A percentile compares a stretch with the other conserved stretches of the same genome.
Evolutionary conservation across 1,140 invertebrate genomes (phyloP).

Genomic region (Drosophila quadrilineata): DNA sequence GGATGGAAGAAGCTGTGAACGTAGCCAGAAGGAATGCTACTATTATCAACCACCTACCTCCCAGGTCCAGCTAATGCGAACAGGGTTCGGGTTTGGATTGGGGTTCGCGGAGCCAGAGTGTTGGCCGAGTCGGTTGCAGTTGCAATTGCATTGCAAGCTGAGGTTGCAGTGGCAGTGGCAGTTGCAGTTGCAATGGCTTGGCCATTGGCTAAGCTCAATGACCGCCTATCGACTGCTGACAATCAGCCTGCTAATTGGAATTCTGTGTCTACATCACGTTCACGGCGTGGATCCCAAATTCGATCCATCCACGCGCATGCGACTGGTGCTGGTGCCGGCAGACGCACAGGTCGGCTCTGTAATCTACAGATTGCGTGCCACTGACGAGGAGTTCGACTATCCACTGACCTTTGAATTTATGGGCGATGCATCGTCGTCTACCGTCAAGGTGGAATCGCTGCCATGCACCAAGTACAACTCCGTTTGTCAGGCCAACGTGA

Average conservation of each 20-base stretch:
- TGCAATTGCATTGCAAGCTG: too few relatives aligned
- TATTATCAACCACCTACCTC: constrained; percentile 66
- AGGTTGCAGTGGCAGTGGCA: constrained; percentile 21
- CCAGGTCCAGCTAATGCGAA: constrained; percentile 15
- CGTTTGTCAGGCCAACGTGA: constrained; percentile 91
- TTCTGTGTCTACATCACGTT: constrained; percentile 72
- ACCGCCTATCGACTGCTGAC: constrained; percentile 76
- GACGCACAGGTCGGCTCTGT: constrained; percentile 90
- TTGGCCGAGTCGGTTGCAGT: too few relatives aligned
- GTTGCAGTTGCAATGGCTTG: constrained; percentile 21
- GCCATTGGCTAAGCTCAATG: constrained; percentile 67
- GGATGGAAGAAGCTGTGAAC: constrained; percentile 35
- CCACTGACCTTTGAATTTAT: constrained; percentile 90
- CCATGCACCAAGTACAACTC: constrained; percentile 92
- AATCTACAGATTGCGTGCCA: constrained; percentile 92
- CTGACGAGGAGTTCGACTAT: constrained; percentile 93
- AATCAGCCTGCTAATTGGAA: constrained; percentile 77
- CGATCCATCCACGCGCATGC: constrained; percentile 90
- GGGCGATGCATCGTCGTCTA: constrained; percentile 86
- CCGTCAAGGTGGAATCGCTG: constrained; percentile 88
- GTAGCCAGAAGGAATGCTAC: constrained; percentile 61
- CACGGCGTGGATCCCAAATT: constrained; percentile 87
- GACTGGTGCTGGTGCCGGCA: constrained; percentile 89
- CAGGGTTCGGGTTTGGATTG: too few relatives aligned
- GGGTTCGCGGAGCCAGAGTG: too few relatives aligned